Conservation (phyloP, 2,797 vertebrate species). For the Pogonophryne albipinna region DNA sequence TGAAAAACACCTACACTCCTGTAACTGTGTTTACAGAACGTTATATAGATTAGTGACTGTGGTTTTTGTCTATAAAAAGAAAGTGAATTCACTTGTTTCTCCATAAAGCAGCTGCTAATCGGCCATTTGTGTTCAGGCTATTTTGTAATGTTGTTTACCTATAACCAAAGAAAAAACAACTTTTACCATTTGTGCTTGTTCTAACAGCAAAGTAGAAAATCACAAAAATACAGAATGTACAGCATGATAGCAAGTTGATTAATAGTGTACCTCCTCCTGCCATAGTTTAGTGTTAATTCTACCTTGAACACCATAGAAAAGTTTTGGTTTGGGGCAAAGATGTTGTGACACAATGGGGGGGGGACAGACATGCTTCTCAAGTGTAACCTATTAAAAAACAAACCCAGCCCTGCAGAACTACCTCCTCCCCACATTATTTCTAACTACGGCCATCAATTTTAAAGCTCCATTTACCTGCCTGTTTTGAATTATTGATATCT, state of each 20-base stretch:
- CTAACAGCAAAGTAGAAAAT: neutral
- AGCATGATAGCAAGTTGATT: constrained; percentile 10
- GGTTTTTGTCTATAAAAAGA: neutral
- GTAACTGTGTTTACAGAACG: neutral
- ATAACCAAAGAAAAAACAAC: too few relatives aligned
- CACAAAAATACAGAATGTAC: neutral
- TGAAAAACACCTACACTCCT: too few relatives aligned
- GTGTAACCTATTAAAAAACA: constrained; percentile 73
- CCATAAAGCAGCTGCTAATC: neutral
- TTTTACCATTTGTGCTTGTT: neutral
- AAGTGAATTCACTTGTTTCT: too few relatives aligned
- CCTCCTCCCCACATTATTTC: constrained; percentile 55
- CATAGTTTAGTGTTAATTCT: constrained; percentile 34
- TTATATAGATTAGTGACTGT: neutral
- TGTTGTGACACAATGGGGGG: constrained; percentile 39
- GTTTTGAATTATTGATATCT: constrained; percentile 80
- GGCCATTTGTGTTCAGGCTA: neutral
- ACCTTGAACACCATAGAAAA: constrained; percentile 24
- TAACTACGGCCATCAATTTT: constrained; percentile 79
- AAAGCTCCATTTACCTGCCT: constrained; percentile 65
- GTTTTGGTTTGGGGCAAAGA: constrained; percentile 69
- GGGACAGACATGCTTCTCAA: constrained; percentile 43
- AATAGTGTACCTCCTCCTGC: constrained; percentile 1
- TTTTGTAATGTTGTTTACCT: neutral
- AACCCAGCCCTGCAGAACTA: constrained; percentile 48